Conservation (phyloP, 2,113 vertebrate species). For the Alaudala cheleensis region DNA sequence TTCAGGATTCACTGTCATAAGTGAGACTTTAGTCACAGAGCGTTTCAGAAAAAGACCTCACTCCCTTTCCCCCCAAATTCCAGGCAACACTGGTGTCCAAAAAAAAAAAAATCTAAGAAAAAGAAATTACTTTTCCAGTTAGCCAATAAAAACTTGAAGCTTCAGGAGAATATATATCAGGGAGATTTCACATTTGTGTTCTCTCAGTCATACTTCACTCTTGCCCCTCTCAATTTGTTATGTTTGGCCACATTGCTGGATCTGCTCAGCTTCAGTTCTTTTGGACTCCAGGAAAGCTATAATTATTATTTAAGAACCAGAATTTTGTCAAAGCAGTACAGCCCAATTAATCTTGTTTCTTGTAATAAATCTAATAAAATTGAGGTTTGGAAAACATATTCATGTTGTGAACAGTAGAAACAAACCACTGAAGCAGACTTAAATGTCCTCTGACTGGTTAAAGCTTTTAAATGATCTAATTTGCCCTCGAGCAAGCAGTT, state of each 20-base stretch:
- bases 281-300: not conserved
- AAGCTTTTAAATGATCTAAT: slow-evolving; percentile 7
- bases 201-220: not conserved
- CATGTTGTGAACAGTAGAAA: not conserved
- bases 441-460: not conserved
- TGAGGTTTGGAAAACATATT: slow-evolving; percentile 14
- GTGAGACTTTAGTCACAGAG: not conserved
- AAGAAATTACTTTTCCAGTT: not conserved
- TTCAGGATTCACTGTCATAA: not conserved
- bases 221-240: not conserved
- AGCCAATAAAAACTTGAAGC: not conserved
- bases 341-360: slow-evolving; percentile 23
- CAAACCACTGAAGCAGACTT: not conserved
- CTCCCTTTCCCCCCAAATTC: not conserved
- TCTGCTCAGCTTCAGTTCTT: slow-evolving; percentile 6
- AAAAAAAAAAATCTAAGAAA: not conserved
- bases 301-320: slow-evolving; percentile 25
- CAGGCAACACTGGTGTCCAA: not conserved
- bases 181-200: not conserved
- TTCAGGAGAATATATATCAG: not conserved
- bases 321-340: not conserved
- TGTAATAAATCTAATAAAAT: slow-evolving; percentile 31
- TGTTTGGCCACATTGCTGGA: slow-evolving; percentile 21
- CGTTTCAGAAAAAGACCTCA: not conserved
- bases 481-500: not conserved